Base-by-base conservation (phyloP, 1,140 invertebrate species). In the Watersipora subatra region DNA sequence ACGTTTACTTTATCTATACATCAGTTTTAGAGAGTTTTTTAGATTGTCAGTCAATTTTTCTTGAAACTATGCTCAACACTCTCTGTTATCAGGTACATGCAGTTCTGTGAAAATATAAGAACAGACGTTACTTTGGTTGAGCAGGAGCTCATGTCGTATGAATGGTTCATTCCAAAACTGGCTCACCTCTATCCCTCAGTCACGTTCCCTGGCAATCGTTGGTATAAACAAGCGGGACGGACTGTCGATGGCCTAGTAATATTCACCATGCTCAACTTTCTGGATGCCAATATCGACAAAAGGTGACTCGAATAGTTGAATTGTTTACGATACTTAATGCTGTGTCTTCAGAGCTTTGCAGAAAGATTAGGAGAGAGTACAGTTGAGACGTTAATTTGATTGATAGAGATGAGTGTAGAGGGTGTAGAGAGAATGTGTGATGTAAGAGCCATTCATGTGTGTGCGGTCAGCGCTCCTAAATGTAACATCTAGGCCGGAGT, bases 71-170 rank as follows among this genome's bases (percentile, higher is more conserved):
- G n/a, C n/a, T n/a, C n/a, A n/a, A n/a, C n/a, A n/a, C n/a, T n/a
- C n/a, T n/a, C n/a, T n/a, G n/a, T n/a, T n/a, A n/a, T n/a, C 69
- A 78, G 76, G 64, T 78, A 77, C 66, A 67, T 76, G 2, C 73
- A 76, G 62, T 57, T 76, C 56, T 74, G 72, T 71, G 75, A 78
- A 67, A 69, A 72, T 63, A 61, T 73, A 25, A 65, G 75, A 57
- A 72, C 73, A 63, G 76, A 78, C 65, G 24, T 78, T 7, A 62
- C 64, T n/a, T 46, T 77, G 19, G 68, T 78, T 65, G 76, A 78
- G 64, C 75, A 76, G 64, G 75, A 78, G 71, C 73, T 78, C 7
- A 65, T 78, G 65, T 74, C 73, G 0, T 78, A 76, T 68, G 64
- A 72, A 22, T 78, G 77, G 77, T 76, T 71, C 34, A 64, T 76